Percentiles rank a stretch among this genome's conserved stretches.
Conservation (phyloP, 2,797 vertebrate species). For the Myotis planiceps region DNA sequence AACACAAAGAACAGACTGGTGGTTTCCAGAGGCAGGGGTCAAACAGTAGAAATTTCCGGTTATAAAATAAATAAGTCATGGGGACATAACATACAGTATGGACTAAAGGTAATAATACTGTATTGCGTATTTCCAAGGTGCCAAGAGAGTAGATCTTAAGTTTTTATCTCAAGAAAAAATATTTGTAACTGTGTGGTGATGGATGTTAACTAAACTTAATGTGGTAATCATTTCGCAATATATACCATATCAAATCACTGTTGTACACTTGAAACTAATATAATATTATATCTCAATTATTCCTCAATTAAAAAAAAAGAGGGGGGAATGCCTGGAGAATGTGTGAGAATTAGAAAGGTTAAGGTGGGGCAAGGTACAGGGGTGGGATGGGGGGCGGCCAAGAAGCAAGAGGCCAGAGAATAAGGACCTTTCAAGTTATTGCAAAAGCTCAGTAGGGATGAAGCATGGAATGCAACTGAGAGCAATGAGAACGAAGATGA, state of each 20-base stretch:
- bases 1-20: background rate
- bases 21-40: background rate
- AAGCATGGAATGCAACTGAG: background rate
- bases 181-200: background rate
- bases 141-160: background rate
- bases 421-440: background rate
- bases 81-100: background rate
- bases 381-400: background rate
- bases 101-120: background rate
- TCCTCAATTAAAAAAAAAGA: background rate
- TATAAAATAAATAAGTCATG: background rate
- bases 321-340: background rate
- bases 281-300: background rate
- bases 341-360: background rate
- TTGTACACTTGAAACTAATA: background rate
- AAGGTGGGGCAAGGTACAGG: background rate
- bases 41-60: background rate
- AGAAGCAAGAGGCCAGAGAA: background rate
- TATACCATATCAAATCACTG: background rate
- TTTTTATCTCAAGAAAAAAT: background rate
- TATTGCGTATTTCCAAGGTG: background rate
- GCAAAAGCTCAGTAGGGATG: background rate
- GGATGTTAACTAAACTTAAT: background rate
- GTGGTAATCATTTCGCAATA: background rate
- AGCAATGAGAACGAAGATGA: background rate